Base-by-base conservation (phyloP, 2,113 vertebrate species). In the Pardalotus punctatus region DNA sequence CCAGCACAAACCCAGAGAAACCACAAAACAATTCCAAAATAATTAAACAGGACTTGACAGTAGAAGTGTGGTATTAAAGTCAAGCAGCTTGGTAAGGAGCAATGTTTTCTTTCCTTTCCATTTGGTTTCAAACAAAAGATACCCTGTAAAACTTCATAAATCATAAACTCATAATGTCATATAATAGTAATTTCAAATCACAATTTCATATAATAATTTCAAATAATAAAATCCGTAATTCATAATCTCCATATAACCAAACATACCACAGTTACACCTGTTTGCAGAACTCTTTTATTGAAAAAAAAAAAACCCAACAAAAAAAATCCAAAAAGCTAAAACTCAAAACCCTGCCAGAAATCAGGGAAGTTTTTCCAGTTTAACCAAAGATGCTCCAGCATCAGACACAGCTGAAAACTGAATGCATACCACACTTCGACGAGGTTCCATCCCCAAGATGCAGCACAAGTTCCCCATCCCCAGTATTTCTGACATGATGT, bases 381-480 rank as follows among this genome's bases (percentile, higher is more conserved):
- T 31, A 48, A 69, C n/a, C 53, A 27, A 48, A 73, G 66, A 53
- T 60, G 43, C 51, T 50, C 4, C 42, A 51, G 43, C 17, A 20
- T 8, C 92, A 77, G 45, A 31, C 53, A 14, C 15, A 58, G 64
- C 36, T 33, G n/a, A 65, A 57, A 58, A 53, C 8, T 11, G 12
- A 65, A 65, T 1, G 5, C 0, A 1, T 1, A 8, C 10, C 54
- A 45, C 17, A 14, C 22, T 48, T 17, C 0, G 8, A n/a, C 25
- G 31, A 40, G 40, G 40, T 13, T 33, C 13, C 3, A 2, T 3
- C 4, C 25, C 50, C 21, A 57, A 23, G 18, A 31, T 42, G 33
- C 2, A 57, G 22, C 67, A 28, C 24, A 28, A 61, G 9, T 3
- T 71, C 29, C 51, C 21, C 64, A 54, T 5, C 33, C n/a, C 42